A percentile compares a stretch with the other conserved stretches of the same genome.
phyloP scores from a whole-genome alignment of 2,888 invertebrate species.

The Drosophila stalkeri region DNA sequence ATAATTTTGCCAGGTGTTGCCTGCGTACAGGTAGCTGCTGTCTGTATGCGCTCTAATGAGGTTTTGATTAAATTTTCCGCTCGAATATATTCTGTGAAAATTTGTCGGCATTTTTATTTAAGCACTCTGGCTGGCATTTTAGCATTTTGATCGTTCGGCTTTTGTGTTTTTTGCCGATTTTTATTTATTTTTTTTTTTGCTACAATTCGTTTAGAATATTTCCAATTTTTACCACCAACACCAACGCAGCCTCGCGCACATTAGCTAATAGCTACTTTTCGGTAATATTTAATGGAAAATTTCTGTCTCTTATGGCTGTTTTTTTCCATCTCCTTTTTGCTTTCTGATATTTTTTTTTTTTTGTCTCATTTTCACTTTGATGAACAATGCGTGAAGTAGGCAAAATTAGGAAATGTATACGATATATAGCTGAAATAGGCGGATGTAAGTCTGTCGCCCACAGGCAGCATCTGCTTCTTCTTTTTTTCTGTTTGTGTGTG shows the following conservation, averaged over 20 bases:
- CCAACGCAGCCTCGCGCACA: slow-evolving; percentile 7
- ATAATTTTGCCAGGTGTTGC: slow-evolving; percentile 43
- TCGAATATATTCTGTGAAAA: slow-evolving; percentile 44
- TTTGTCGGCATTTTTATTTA: slow-evolving; percentile 42
- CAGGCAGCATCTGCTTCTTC: slow-evolving; percentile 48
- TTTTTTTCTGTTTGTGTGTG: slow-evolving; percentile 14
- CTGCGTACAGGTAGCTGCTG: background rate
- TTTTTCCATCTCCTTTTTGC: background rate
- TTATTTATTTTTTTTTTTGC: no score
- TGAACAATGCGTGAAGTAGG: slow-evolving; percentile 48
- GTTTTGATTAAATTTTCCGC: slow-evolving; percentile 74
- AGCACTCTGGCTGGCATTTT: slow-evolving; percentile 25
- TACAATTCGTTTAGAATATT: slow-evolving; percentile 54
- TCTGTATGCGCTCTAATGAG: slow-evolving; percentile 41
- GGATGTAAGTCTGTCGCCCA: slow-evolving; percentile 28
- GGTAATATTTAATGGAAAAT: slow-evolving; percentile 33
- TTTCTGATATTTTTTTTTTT: background rate
- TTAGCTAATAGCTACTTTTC: slow-evolving; percentile 5
- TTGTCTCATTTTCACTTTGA: slow-evolving; percentile 13
- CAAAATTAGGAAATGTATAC: slow-evolving; percentile 24
- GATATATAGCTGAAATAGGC: slow-evolving; percentile 35
- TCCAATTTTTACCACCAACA: slow-evolving; percentile 28
- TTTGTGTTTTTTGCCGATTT: slow-evolving; percentile 27
- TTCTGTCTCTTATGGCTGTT: background rate
- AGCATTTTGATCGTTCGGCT: slow-evolving; percentile 20